Percentiles rank a stretch among this genome's conserved stretches.
Evolutionary conservation across 92 coral and sea anemone genomes (phyloP).

Genomic region (Palythoa heliodiscus): DNA sequence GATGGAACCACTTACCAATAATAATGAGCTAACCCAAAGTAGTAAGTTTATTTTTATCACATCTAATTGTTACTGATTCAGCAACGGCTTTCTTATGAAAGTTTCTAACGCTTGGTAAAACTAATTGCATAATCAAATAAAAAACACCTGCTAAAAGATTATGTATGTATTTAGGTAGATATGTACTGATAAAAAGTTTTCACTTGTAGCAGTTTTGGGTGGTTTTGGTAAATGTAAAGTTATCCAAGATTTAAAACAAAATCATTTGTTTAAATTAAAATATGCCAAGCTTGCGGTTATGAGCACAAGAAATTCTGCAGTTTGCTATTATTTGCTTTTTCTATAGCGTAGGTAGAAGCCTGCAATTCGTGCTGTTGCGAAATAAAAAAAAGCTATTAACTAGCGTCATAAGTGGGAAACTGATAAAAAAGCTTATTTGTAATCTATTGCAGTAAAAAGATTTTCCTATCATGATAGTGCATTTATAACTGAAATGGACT

Average conservation of each 20-base stretch:
- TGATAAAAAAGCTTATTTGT: neutral
- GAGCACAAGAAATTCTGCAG: neutral
- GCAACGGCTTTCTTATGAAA: conserved; percentile 1
- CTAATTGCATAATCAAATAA: neutral
- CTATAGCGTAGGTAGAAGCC: neutral
- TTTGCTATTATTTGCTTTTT: neutral
- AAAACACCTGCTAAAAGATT: neutral
- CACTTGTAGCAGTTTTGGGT: neutral
- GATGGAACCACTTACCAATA: conserved; percentile 25
- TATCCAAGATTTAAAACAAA: neutral
- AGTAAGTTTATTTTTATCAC: conserved; percentile 13
- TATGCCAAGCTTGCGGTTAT: neutral
- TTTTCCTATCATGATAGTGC: neutral
- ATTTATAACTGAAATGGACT: neutral
- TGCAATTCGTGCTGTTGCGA: neutral
- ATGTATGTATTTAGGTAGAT: neutral
- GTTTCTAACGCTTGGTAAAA: neutral
- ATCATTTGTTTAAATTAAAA: too few species aligned
- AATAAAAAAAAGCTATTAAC: neutral
- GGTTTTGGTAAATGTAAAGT: neutral
- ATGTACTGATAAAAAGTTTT: neutral
- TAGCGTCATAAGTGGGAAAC: neutral
- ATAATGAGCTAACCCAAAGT: conserved; percentile 19
- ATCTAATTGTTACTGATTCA: too few species aligned
- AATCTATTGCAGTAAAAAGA: neutral